Evolutionary conservation across 2,888 invertebrate species (phyloP), one percentile per base, ranked within the genome.

Genomic region (Trypoxylon attenuatum): DNA sequence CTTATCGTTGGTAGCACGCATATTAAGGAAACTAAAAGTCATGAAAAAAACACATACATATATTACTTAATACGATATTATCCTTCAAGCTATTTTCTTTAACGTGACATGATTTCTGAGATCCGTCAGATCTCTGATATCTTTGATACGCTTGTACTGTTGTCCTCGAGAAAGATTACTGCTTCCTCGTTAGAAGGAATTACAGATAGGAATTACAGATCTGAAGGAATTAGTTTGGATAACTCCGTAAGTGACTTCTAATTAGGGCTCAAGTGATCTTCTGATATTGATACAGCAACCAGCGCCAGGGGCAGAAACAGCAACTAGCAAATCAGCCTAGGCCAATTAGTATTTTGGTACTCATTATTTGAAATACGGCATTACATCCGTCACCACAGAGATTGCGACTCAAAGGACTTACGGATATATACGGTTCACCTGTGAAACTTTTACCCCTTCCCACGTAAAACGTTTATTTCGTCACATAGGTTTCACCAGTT

Each of bases 401-500:
- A 33, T 33, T 33, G 33, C n/a, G 63, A 63, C 63, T 46, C 62
- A 53, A 49, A 63, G 59, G 54, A 63, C 63, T 46, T 54, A 53
- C 41, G 54, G 59, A 46, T 16, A 50, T 53, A 45, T 39, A 43
- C 46, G 52, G 47, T 53, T 29, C 38, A 41, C 3, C 19, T 6
- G 15, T n/a, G 5, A 22, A 72, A 69, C 62, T 62, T 63, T 56
- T 41, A 45, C n/a, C 51, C 67, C 65, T 65, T 49, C 39, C 50
- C 56, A n/a, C 42, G 50, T 46, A 41, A 54, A 41, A 51, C 56
- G 33, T 43, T 50, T 45, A 68, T 60, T 66, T 61, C 69, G 59
- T 52, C 69, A 46, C 41, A 63, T 52, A 60, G 62, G 41, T 69
- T 63, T 65, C 58, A 57, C 50, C 59, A 56, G 70, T 73, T 63